These are phyloP conservation scores for Alca torda DNA, from an alignment of 2,797 vertebrate genomes.

Conservation along the genomic window DNA sequence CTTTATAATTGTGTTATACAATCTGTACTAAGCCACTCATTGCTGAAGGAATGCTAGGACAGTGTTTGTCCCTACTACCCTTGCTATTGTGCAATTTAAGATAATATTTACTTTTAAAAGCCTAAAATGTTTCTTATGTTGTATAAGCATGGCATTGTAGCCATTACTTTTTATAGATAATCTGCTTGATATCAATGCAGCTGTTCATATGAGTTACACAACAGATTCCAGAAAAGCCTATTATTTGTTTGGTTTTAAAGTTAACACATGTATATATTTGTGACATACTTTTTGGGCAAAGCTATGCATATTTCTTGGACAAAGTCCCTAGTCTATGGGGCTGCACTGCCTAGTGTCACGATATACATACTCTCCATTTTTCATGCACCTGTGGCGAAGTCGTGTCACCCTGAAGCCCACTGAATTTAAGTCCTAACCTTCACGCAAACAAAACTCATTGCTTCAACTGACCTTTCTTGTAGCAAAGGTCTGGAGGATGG, in stretches of 20 bases:
- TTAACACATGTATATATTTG: background rate
- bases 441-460: background rate
- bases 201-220: background rate
- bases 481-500: background rate
- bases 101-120: background rate
- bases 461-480: background rate
- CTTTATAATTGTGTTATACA: background rate
- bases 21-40: background rate
- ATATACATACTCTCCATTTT: background rate
- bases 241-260: background rate
- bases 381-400: background rate
- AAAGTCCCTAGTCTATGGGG: background rate
- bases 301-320: background rate
- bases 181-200: background rate
- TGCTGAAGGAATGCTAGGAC: background rate
- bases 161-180: background rate
- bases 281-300: background rate
- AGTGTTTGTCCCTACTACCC: background rate
- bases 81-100: background rate
- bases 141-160: background rate
- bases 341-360: background rate
- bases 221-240: background rate
- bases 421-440: background rate
- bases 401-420: background rate
- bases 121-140: background rate